Evolutionary conservation across 30 jellyfish, hydroid and myxozoan genomes (phyloP).

Genomic region (Rhopilema esculentum): DNA sequence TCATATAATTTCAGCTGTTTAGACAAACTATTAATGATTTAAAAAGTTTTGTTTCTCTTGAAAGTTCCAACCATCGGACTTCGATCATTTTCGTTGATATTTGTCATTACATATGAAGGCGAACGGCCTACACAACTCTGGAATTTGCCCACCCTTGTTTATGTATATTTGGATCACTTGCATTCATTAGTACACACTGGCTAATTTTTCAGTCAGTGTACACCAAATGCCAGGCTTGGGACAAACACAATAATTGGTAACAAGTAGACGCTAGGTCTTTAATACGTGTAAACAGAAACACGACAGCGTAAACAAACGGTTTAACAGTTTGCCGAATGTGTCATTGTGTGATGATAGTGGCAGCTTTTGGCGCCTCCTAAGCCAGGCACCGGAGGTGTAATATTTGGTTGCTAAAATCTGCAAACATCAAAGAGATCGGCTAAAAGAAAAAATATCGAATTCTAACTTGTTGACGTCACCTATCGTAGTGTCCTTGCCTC

Average conservation of each 20-base stretch:
- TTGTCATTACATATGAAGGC: too few species aligned
- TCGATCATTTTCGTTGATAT: too few species aligned
- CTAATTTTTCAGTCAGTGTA: neutral
- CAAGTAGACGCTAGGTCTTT: neutral
- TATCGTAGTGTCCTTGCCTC: neutral
- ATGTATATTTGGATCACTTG: neutral
- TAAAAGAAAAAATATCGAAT: neutral
- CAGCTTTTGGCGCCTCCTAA: conserved; percentile 60
- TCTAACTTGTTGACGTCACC: conserved; percentile 25
- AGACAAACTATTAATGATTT: too few species aligned
- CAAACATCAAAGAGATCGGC: conserved; percentile 51
- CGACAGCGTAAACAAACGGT: conserved; percentile 25
- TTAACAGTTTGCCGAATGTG: conserved; percentile 28
- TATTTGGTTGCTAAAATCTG: conserved; percentile 43
- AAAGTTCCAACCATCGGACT: too few species aligned
- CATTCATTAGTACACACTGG: neutral
- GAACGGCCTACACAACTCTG: neutral
- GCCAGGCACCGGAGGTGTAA: conserved; percentile 57
- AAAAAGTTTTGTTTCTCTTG: too few species aligned
- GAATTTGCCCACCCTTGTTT: neutral
- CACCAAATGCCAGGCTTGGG: neutral
- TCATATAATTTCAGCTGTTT: too few species aligned
- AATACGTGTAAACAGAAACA: conserved; percentile 5
- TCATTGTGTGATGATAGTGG: conserved; percentile 14
- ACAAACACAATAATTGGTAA: neutral